Percentiles rank a stretch among this genome's conserved stretches.
Evolutionary conservation across 2,113 vertebrate genomes (phyloP).

Genomic region (Notothenia rossii): DNA sequence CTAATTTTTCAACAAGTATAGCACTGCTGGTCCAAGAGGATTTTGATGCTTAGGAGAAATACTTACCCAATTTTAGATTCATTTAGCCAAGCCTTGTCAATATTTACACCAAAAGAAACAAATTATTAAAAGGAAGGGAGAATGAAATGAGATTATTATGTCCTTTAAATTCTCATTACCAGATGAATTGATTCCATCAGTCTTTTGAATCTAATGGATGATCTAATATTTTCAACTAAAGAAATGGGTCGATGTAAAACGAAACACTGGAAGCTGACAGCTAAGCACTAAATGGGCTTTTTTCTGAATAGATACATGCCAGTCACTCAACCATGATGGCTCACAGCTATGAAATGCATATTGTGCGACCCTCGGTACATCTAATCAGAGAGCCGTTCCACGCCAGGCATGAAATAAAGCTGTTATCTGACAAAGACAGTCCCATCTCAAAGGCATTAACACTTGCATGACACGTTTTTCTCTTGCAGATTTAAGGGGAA

Average conservation of each 20-base stretch:
- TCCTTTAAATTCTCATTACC: conserved; percentile 25
- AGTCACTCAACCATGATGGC: conserved; percentile 33
- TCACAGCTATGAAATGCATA: conserved; percentile 59
- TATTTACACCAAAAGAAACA: conserved; percentile 16
- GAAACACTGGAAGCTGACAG: conserved; percentile 49
- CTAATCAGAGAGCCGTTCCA: conserved; percentile 51
- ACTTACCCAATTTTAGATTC: conserved; percentile 30
- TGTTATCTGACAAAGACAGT: conserved; percentile 61
- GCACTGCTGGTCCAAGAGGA: conserved; percentile 31
- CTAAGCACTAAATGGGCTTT: conserved; percentile 28
- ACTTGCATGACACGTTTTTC: conserved; percentile 45
- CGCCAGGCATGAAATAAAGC: conserved; percentile 66
- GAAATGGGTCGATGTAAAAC: conserved; percentile 42
- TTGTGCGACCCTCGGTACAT: conserved; percentile 58
- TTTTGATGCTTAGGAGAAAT: conserved; percentile 34
- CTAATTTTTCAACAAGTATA: conserved; percentile 64
- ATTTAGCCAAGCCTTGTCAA: conserved; percentile 25
- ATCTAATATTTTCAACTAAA: conserved; percentile 31
- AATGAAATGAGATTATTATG: conserved; percentile 17
- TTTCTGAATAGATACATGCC: conserved; percentile 45
- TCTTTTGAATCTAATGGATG: conserved; percentile 19
- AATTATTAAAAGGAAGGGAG: background rate
- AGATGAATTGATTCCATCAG: conserved; percentile 16
- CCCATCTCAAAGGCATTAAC: conserved; percentile 51
- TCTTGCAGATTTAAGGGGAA: conserved; percentile 40